These are phyloP conservation scores for Scarus forsteni DNA, from an alignment of 2,797 vertebrate species.

Conservation along the genomic window DNA sequence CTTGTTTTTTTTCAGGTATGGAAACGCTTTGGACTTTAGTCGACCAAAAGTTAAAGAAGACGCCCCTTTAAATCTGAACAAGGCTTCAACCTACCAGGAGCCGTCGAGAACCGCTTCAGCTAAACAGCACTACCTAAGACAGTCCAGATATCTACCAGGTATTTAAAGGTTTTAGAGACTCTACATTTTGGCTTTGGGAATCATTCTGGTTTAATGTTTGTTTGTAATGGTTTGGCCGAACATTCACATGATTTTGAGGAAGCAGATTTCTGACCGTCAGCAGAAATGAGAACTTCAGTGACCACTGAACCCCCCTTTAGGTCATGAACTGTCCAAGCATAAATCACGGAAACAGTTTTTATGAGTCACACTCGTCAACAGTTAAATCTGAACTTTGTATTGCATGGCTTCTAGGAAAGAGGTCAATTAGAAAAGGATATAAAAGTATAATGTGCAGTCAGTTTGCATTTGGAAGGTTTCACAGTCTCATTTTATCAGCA, in stretches of 20 bases:
- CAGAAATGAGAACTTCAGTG: not conserved
- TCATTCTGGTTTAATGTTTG: not conserved
- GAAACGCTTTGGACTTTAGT: constrained; percentile 91
- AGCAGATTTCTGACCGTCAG: not conserved
- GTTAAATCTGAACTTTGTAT: no score
- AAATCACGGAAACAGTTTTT: not conserved
- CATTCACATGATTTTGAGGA: not conserved
- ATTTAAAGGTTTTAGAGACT: constrained; percentile 3
- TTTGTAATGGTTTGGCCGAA: not conserved
- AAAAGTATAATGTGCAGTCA: no score
- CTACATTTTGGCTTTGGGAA: no score
- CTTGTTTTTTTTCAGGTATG: constrained; percentile 83
- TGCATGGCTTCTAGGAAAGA: no score
- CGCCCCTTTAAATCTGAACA: constrained; percentile 85
- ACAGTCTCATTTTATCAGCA: no score
- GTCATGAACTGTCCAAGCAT: not conserved
- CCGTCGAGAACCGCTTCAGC: constrained; percentile 87
- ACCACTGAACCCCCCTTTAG: no score
- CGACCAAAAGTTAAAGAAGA: constrained; percentile 82
- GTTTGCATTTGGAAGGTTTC: no score
- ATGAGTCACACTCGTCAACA: no score
- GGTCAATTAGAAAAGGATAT: no score
- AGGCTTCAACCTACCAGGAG: constrained; percentile 82
- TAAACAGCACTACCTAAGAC: constrained; percentile 94
- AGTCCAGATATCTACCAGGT: constrained; percentile 96